Evolutionary conservation across 2,113 vertebrate species (phyloP).

Genomic region (Phylloscopus trochilus): DNA sequence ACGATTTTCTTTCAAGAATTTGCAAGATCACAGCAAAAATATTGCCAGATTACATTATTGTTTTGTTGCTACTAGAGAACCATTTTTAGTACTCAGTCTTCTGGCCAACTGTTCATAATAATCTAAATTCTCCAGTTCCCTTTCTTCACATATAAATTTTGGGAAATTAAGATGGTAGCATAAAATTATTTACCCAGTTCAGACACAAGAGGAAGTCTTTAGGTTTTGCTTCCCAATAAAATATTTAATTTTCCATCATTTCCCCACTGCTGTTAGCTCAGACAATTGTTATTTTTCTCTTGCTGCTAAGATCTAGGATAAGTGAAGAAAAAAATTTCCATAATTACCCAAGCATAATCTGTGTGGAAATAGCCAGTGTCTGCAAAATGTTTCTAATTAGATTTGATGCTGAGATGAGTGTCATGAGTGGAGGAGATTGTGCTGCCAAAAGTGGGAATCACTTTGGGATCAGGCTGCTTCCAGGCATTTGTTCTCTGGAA

Average conservation of each 20-base stretch:
- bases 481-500: neutral
- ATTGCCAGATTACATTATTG: neutral
- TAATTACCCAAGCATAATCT: conserved; percentile 27
- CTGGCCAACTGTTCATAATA: neutral
- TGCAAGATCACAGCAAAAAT: neutral
- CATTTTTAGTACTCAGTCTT: neutral
- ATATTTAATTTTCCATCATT: neutral
- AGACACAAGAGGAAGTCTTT: neutral
- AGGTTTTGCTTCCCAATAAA: neutral
- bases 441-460: neutral
- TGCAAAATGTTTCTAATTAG: conserved; percentile 24
- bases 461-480: neutral
- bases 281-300: conserved; percentile 22
- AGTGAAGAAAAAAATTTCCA: neutral
- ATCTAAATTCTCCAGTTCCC: neutral
- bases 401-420: neutral
- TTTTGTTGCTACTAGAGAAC: neutral
- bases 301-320: conserved; percentile 4
- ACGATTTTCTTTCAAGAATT: neutral
- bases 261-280: neutral
- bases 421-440: neutral
- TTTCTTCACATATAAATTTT: neutral
- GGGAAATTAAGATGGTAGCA: neutral
- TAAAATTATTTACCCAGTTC: neutral
- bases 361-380: neutral